Conservation (phyloP, 2,797 vertebrate species). For the Labeo calbasu region DNA sequence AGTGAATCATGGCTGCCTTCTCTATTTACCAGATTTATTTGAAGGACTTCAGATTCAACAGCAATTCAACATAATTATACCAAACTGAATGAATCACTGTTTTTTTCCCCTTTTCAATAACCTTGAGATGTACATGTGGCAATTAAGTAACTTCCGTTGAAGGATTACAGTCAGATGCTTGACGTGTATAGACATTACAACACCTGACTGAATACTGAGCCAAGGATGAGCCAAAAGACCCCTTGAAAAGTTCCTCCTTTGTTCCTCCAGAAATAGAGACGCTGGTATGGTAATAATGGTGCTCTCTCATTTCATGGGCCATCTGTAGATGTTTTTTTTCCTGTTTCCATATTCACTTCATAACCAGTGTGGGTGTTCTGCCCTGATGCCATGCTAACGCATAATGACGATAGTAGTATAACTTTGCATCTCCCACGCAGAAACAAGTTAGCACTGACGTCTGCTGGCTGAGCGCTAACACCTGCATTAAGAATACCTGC, state of each 20-base stretch:
- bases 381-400: conserved; percentile 31
- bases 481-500: conserved; percentile 56
- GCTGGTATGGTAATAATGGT: conserved; percentile 20
- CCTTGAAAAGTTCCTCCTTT: conserved; percentile 4
- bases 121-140: background rate
- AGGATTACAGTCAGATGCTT: background rate
- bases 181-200: background rate
- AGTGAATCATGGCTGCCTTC: background rate
- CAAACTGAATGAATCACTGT: background rate
- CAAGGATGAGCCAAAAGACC: background rate
- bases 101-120: background rate
- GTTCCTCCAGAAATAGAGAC: conserved; percentile 16
- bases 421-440: conserved; percentile 49
- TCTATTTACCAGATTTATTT: background rate
- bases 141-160: background rate
- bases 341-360: conserved; percentile 34
- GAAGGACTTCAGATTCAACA: conserved; percentile 6
- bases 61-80: conserved; percentile 14
- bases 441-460: conserved; percentile 46
- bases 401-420: conserved; percentile 36
- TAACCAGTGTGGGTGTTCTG: conserved; percentile 31
- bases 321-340: conserved; percentile 37
- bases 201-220: conserved; percentile 8
- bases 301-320: conserved; percentile 29
- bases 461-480: conserved; percentile 52